Base-by-base conservation (phyloP, 1,140 invertebrate species). In the Thaumetopoea pityocampa region DNA sequence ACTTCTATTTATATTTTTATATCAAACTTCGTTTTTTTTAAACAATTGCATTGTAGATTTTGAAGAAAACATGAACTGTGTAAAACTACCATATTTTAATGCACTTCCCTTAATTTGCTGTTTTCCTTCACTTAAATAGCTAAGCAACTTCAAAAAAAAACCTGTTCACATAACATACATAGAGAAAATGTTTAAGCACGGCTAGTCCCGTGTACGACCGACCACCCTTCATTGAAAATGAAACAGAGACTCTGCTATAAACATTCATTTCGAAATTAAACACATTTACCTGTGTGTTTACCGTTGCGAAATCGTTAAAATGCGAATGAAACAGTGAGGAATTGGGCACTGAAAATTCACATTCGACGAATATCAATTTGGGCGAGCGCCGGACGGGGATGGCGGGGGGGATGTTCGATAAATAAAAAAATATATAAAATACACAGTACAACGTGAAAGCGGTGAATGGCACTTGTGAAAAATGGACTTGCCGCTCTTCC, bases 401-500 rank as follows among this genome's bases (percentile, higher is more conserved):
- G n/a, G n/a, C n/a, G 44, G 34, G 16, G 56, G 67, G 67, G 58
- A 51, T 52, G 27, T 44, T 59, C 66, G 74, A 80, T 81, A 84
- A 81, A 80, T 77, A 79, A 78, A 80, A 74, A 80, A 78, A 80
- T 71, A 81, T 74, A 82, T 74, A 68, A 83, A 72, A 84, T 64
- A 81, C 64, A 66, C 68, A 70, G 64, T 63, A 67, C 60, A 74
- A 73, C 74, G 77, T 79, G 74, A 80, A 80, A 77, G 76, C 76
- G 62, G 65, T 72, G 74, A 84, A 84, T 84, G 80, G 77, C 80
- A 84, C 80, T 83, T 78, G 76, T 83, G 79, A 83, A 83, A 83
- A 83, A 83, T 83, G 79, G 79, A 83, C 79, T 81, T 67, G 74
- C 72, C 77, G 70, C 80, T 81, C 80, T 84, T 83, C 70, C 80